Evolutionary conservation across 2,113 vertebrate genomes (phyloP).

Genomic region (Ciconia maguari): DNA sequence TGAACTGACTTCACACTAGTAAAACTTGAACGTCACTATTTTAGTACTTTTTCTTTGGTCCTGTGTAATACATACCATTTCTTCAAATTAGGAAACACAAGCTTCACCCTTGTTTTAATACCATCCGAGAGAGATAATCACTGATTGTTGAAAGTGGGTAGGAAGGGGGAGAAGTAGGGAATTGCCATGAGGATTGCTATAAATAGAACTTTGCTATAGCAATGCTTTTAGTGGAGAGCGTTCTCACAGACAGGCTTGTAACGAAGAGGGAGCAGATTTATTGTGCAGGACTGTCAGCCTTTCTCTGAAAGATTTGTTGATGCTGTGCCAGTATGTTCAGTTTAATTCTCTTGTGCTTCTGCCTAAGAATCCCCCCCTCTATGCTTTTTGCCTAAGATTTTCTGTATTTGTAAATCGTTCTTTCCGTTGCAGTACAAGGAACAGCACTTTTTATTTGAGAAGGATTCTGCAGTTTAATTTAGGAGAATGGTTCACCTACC

Average conservation of each 20-base stretch:
- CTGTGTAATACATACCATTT: not conserved
- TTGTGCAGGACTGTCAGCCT: slow-evolving; percentile 43
- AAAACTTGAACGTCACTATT: not conserved
- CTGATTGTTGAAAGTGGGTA: not conserved
- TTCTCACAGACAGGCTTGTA: slow-evolving; percentile 31
- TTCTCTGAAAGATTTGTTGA: slow-evolving; percentile 43
- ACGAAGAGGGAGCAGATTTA: slow-evolving; percentile 50
- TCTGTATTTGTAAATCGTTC: not conserved
- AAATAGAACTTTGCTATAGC: slow-evolving; percentile 45
- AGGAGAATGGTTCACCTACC: not conserved
- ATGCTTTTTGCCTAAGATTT: not conserved
- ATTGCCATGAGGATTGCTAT: slow-evolving; percentile 30
- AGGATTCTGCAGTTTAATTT: not conserved
- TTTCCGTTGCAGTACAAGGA: not conserved
- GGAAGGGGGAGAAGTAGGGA: not conserved
- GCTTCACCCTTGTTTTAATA: not conserved
- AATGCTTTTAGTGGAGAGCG: slow-evolving; percentile 37
- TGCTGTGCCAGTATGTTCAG: slow-evolving; percentile 24
- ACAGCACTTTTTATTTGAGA: not conserved
- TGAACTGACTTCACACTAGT: not conserved
- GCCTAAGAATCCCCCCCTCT: not conserved
- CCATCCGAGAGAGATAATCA: not conserved
- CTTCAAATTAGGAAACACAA: not conserved
- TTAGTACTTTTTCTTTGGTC: not conserved
- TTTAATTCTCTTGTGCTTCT: slow-evolving; percentile 38